Evolutionary conservation across 2,888 invertebrate species (phyloP).

Genomic region (Netelia inedita): DNA sequence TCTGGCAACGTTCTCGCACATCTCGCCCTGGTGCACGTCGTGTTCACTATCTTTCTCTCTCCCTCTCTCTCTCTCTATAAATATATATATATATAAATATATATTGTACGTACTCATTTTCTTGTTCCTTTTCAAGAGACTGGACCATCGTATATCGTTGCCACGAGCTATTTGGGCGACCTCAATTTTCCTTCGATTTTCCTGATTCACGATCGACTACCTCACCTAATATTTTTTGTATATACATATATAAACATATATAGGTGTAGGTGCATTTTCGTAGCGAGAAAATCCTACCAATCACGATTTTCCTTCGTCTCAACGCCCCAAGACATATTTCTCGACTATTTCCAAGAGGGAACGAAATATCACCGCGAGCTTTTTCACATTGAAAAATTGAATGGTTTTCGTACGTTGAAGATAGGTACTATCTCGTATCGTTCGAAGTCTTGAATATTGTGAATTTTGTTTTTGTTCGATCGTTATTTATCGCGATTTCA

Average conservation of each 20-base stretch:
- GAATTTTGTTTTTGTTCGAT: background rate
- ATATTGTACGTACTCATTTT: background rate
- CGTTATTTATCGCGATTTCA: slow-evolving; percentile 51
- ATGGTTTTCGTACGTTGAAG: background rate
- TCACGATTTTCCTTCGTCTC: slow-evolving; percentile 36
- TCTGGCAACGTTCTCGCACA: slow-evolving; percentile 57
- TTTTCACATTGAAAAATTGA: background rate
- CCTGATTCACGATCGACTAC: slow-evolving; percentile 41
- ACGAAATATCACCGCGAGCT: background rate
- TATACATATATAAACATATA: background rate
- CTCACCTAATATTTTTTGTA: background rate
- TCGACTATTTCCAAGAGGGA: background rate
- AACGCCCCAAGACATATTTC: slow-evolving; percentile 27
- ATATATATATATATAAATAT: background rate
- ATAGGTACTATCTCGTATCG: background rate
- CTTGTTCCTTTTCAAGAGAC: background rate
- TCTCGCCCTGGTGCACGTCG: slow-evolving; percentile 46
- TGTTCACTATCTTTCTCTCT: slow-evolving; percentile 38
- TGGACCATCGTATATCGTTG: slow-evolving; percentile 3
- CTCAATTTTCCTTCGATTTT: slow-evolving; percentile 48
- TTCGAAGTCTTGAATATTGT: background rate
- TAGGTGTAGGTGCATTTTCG: background rate
- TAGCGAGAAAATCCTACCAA: slow-evolving; percentile 48
- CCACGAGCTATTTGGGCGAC: slow-evolving; percentile 25
- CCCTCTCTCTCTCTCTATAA: background rate